Evolutionary conservation across 2,113 vertebrate species (phyloP).

Genomic region (Saguinus imperator): DNA sequence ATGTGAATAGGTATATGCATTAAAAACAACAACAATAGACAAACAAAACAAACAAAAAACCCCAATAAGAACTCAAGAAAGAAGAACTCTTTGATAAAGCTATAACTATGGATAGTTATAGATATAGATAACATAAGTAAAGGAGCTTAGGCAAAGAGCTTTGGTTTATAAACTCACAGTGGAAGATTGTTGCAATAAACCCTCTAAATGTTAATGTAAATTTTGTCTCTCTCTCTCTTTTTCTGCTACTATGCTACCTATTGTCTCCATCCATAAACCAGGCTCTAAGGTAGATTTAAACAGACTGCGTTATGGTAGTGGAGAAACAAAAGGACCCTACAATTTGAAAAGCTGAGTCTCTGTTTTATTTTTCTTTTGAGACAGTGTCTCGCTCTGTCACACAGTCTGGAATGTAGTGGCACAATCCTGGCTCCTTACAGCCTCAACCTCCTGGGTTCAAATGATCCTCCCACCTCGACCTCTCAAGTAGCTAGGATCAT

Average conservation of each 20-base stretch:
- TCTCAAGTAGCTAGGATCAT: too few relatives aligned
- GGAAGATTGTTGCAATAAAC: not conserved
- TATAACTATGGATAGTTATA: not conserved
- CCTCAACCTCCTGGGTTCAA: too few relatives aligned
- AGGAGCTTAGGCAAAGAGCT: not conserved
- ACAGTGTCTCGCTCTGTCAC: too few relatives aligned
- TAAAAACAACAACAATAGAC: not conserved
- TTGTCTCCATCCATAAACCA: not conserved
- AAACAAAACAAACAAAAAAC: not conserved
- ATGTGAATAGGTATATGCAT: not conserved
- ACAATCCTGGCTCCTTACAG: too few relatives aligned
- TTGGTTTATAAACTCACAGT: not conserved
- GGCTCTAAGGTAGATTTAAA: slow-evolving; percentile 18
- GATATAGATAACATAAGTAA: not conserved
- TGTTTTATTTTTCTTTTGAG: too few relatives aligned
- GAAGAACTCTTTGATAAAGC: not conserved
- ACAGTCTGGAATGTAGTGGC: too few relatives aligned
- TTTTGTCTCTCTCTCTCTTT: not conserved
- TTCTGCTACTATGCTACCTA: not conserved
- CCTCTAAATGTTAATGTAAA: not conserved
- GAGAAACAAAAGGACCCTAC: not conserved
- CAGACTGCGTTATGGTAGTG: not conserved
- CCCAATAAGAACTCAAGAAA: not conserved
- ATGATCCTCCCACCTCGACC: too few relatives aligned
- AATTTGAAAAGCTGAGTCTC: slow-evolving; percentile 42